Conservation (phyloP, 2,113 vertebrate genomes). For the Girardinichthys multiradiatus region DNA sequence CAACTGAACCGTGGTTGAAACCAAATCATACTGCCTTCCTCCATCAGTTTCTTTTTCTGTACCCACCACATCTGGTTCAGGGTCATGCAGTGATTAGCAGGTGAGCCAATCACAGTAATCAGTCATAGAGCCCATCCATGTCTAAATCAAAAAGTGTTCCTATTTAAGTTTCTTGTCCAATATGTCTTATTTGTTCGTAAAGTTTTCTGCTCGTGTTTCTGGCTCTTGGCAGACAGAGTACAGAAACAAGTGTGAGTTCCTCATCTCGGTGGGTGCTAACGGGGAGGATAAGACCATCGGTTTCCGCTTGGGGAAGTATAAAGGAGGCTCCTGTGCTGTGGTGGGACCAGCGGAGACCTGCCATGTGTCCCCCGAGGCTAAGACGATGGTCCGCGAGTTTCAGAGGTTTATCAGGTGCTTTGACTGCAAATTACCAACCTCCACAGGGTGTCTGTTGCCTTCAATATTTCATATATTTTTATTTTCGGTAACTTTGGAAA, state of each 20-base stretch:
- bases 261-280: slow-evolving; percentile 89
- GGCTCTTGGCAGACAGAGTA: slow-evolving; percentile 86
- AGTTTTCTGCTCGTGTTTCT: neutral
- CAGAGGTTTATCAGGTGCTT: slow-evolving; percentile 93
- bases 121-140: no score
- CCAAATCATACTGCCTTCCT: no score
- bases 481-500: neutral
- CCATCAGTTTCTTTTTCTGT: no score
- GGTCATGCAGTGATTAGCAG: no score
- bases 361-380: slow-evolving; percentile 88
- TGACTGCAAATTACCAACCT: no score
- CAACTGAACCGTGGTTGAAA: no score
- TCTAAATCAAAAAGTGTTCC: neutral
- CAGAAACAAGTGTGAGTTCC: slow-evolving; percentile 98
- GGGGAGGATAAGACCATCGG: slow-evolving; percentile 94
- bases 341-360: slow-evolving; percentile 90
- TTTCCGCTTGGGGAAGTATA: slow-evolving; percentile 95
- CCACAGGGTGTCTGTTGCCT: neutral
- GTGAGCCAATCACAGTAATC: no score
- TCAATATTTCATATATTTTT: no score
- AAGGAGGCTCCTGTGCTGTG: slow-evolving; percentile 93
- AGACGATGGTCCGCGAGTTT: slow-evolving; percentile 88
- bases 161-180: neutral
- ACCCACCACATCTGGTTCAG: no score
- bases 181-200: neutral